These are phyloP conservation scores for Caranx melampygus DNA, from an alignment of 2,113 vertebrate genomes.

Conservation along the genomic window DNA sequence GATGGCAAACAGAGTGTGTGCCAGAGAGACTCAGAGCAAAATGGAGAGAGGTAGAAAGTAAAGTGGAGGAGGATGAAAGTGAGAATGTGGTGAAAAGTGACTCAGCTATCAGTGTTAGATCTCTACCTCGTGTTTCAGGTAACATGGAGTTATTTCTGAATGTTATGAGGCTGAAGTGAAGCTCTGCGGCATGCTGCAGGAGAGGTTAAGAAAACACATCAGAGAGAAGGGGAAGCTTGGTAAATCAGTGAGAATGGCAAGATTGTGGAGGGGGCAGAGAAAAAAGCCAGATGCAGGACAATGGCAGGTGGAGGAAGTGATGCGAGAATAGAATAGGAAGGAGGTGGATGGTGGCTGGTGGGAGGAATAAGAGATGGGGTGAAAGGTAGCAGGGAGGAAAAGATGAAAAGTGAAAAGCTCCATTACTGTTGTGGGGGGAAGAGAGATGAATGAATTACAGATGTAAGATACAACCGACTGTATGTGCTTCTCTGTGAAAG, in stretches of 20 bases:
- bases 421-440: background rate
- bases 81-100: too few species aligned
- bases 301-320: slow-evolving; percentile 2
- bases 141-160: slow-evolving; percentile 11
- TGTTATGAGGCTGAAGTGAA: background rate
- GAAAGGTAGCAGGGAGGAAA: background rate
- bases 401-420: background rate
- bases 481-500: too few species aligned
- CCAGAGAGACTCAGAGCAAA: background rate
- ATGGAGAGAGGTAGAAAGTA: background rate
- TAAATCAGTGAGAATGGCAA: slow-evolving; percentile 50
- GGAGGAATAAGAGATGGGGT: slow-evolving; percentile 9
- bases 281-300: background rate
- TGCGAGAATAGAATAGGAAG: background rate
- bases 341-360: background rate
- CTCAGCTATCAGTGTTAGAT: slow-evolving; percentile 7
- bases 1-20: background rate
- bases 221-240: slow-evolving; percentile 33
- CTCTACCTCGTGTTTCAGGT: background rate
- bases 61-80: too few species aligned
- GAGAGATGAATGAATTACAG: background rate
- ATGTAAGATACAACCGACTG: too few species aligned
- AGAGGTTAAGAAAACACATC: slow-evolving; percentile 15
- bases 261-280: slow-evolving; percentile 30
- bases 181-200: background rate